Base-by-base conservation (phyloP, 1,140 invertebrate species). In the Steinernema khuongi region DNA sequence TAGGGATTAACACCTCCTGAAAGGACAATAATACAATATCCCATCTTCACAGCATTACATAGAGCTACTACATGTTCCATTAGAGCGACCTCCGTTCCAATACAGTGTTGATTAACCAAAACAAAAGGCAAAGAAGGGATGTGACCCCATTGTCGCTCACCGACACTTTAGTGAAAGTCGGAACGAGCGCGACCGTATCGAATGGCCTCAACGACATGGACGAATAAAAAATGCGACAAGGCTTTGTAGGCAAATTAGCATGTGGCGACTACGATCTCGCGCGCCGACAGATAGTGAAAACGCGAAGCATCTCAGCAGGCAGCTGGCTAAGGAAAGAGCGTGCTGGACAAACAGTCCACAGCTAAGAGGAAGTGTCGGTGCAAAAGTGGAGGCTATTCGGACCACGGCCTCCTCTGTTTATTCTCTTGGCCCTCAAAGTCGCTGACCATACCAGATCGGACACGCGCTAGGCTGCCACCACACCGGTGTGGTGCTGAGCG, bases 301-400 rank as follows among this genome's bases (percentile, higher is more conserved):
- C 36, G 36, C 50, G 19, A 14, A 60, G 50, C 50, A 60, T 60
- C 50, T 60, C 11, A 60, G 50, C 50, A 60, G 11, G 50, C 50
- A 60, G 11, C 50, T 22, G 26, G 50, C 50, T 60, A 60, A 60
- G 50, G 19, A 60, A 60, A 14, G 50, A 7, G 50, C 50, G 50
- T 60, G 50, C 50, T 60, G 50, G 50, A 60, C 50, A 60, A 60
- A 60, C 22, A 60, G 26, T 60, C 50, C 14, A 60, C 19, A 22
- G 50, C 50, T 60, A 60, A 60, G 50, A 60, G 50, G 50, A 60
- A 60, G 50, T 60, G 50, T 60, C 50, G 50, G 50, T 60, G 26
- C 50, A 60, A 22, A 60, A 60, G 50, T 60, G 50, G 50, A 60
- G 50, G 50, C 19, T 60, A 26, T 41, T 41, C 11, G 50, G 50